A percentile compares a stretch with the other conserved stretches of the same genome.
Conservation (phyloP, 2,797 vertebrate species). For the Galagoides demidoff region DNA sequence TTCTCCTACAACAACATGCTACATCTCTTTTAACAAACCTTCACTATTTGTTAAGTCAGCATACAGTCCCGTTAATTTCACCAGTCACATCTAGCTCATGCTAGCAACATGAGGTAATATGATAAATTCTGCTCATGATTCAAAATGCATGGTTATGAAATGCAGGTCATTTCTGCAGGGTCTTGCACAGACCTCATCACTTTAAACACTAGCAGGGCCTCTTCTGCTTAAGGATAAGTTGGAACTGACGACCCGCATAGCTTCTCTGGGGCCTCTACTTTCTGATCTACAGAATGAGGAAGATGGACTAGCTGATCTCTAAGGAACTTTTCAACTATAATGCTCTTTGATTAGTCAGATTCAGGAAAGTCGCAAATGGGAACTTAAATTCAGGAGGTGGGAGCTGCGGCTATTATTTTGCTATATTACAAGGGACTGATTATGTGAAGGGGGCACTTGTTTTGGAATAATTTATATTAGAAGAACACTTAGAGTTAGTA, state of each 20-base stretch:
- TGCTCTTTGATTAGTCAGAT: background rate
- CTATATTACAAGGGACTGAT: constrained; percentile 6
- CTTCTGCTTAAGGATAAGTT: background rate
- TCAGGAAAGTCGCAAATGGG: background rate
- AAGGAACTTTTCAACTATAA: background rate
- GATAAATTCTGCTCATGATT: background rate
- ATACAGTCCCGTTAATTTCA: background rate
- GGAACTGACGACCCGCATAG: background rate
- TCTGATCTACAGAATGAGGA: constrained; percentile 5
- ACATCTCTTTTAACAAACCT: background rate
- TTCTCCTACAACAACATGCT: background rate
- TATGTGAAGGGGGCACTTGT: constrained; percentile 41
- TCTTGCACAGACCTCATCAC: background rate
- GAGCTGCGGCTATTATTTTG: constrained; percentile 7
- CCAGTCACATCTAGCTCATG: background rate
- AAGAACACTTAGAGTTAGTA: constrained; percentile 42
- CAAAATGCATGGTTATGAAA: background rate
- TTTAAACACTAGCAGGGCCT: background rate
- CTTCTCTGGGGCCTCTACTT: background rate
- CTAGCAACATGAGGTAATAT: background rate
- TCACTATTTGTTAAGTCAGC: background rate
- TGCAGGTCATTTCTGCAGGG: background rate
- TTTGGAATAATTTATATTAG: constrained; percentile 60
- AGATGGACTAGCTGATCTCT: background rate
- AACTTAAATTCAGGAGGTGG: constrained; percentile 23